Conservation (phyloP, 2,888 invertebrate species). For the Seira sanloemensis region DNA sequence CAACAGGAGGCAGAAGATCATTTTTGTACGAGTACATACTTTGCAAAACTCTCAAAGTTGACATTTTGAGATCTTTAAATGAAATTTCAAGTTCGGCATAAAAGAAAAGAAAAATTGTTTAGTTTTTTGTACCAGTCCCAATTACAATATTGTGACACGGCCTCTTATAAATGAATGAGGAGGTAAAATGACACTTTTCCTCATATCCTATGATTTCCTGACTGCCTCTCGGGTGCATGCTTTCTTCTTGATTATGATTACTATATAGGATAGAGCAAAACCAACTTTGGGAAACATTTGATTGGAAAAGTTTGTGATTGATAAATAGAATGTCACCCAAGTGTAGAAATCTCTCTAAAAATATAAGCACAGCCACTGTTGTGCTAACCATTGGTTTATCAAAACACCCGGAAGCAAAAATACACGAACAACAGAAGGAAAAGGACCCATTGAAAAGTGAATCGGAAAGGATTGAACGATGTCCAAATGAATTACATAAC, state of each 20-base stretch:
- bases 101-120: background rate
- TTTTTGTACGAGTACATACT: too few species aligned
- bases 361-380: too few species aligned
- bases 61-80: background rate
- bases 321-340: conserved; percentile 73
- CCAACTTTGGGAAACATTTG: background rate
- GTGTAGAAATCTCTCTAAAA: too few species aligned
- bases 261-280: background rate
- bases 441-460: conserved; percentile 18
- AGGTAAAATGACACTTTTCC: background rate
- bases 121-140: background rate
- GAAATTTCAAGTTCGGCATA: background rate
- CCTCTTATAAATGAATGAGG: too few species aligned
- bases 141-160: background rate
- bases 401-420: background rate
- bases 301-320: conserved; percentile 58
- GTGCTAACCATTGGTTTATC: conserved; percentile 69
- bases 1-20: too few species aligned
- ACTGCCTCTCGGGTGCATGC: background rate
- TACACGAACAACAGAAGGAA: too few species aligned
- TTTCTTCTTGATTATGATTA: background rate
- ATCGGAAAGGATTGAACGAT: background rate
- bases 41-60: background rate
- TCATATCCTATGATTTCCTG: background rate
- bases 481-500: background rate